Evolutionary conservation across 2,113 vertebrate species (phyloP), one percentile per base, ranked within the genome.

Genomic region (Percopsis transmontana): DNA sequence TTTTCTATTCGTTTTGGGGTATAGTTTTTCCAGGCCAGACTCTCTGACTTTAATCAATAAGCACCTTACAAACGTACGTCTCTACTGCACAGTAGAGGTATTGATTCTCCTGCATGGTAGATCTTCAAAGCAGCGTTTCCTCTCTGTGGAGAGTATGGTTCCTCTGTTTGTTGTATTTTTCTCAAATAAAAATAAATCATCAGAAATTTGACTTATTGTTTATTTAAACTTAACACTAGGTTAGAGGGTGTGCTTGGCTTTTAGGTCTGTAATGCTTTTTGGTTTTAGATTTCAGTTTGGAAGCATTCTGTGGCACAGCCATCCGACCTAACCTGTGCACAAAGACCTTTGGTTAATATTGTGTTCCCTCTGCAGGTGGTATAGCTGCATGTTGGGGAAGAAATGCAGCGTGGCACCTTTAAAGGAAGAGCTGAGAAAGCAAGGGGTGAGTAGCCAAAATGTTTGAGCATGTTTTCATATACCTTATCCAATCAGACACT

Each of bases 331-430:
- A 20, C 39, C 24, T 16, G 18, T 15, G 14, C 10, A 4, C 18
- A 18, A 24, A 39, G 45, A 20, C 58, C 66, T 53, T 64, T 63
- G 53, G 16, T 54, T 85, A 55, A 68, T 58, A 27, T 55, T 41
- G 70, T 68, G 58, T 52, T 80, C 24, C 84, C 71, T 74, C 68
- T 83, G 80, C 92, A 99, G 97, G 68, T 99, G 97, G 97, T 99
- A 99, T 85, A 99, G 97, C 82, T 99, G 97, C 85, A 99, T 99
- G 97, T 88, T 99, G 92, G 97, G 97, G 54, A 99, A 99, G 84
- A 99, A 99, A 81, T 99, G 97, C 70, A 99, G 96, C 85, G 86
- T 99, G 89, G 89, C 95, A 21, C 97, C 97, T 56, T 82, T 99
- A 86, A 99, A 99, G 84, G 95, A 98, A 80, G 97, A 99, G 82